Evolutionary conservation across 2,888 invertebrate species (phyloP), one percentile per base, ranked within the genome.

Genomic region (Chaitophorus viminalis): DNA sequence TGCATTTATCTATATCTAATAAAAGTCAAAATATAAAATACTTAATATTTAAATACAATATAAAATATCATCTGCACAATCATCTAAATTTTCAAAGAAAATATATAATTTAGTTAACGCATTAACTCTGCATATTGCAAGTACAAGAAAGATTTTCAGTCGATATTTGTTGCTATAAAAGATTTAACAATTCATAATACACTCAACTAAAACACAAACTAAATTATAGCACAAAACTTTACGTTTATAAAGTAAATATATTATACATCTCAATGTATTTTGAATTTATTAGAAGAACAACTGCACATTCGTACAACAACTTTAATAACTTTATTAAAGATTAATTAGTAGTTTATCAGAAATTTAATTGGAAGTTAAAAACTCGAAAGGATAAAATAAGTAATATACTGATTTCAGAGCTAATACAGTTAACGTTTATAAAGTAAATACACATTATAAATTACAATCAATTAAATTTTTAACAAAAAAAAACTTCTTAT

Each of bases 61-160:
- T 68, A 46, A 46, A 9, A 17, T 81, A 68, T 81, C 5, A n/a
- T 4, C n/a, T 46, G 29, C 21, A 68, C 29, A 29, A 65, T 21
- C 29, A 39, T 39, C n/a, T 39, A 18, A 81, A 81, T 68, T 31
- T 2, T 0, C 14, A 14, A 46, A 11, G 14, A 9, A 5, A 46
- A 46, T 14, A 14, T 46, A 46, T 29, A 39, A 6, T 21, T n/a
- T 68, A 81, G 68, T 3, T n/a, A 75, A 75, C 9, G 75, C n/a
- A n/a, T n/a, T n/a, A n/a, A n/a, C 11, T 68, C 18, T 29, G 31
- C 5, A 29, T 39, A n/a, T 29, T 81, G 18, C 52, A 72, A 14
- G 72, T 25, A 82, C 52, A 70, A 17, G 72, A 82, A 72, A 72
- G n/a, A 70, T 21, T 39, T 39, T 39, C 11, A 81, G 29, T 68